Conservation (phyloP, 1,140 invertebrate genomes). For the Hypothenemus hampei region DNA sequence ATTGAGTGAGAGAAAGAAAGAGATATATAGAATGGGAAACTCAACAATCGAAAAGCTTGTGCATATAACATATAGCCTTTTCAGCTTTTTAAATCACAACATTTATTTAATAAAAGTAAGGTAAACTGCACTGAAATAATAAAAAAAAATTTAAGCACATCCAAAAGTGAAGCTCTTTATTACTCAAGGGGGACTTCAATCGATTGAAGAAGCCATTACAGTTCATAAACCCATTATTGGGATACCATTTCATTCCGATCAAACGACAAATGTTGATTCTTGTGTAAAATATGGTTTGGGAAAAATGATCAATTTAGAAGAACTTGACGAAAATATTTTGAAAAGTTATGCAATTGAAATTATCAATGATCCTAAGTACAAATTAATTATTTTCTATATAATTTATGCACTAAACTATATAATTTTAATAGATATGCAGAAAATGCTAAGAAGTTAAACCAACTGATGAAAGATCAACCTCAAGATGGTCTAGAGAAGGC, state of each 20-base stretch:
- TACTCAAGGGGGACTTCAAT: conserved; percentile 51
- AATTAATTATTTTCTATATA: background rate
- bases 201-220: conserved; percentile 48
- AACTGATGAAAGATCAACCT: conserved; percentile 45
- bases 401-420: background rate
- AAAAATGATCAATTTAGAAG: conserved; percentile 30
- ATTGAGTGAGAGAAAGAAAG: background rate
- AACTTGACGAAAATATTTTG: conserved; percentile 19
- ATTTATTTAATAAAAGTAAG: too few relatives aligned
- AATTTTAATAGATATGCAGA: conserved; percentile 40
- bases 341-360: conserved; percentile 23
- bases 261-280: conserved; percentile 38
- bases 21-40: too few relatives aligned
- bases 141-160: conserved; percentile 43
- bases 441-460: conserved; percentile 39
- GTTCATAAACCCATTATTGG: conserved; percentile 50
- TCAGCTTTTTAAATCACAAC: too few relatives aligned
- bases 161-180: conserved; percentile 47
- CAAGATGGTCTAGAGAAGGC: conserved; percentile 45
- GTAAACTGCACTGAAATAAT: too few relatives aligned
- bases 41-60: background rate
- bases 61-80: too few relatives aligned
- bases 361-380: conserved; percentile 25
- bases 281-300: conserved; percentile 36
- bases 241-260: conserved; percentile 45